These are phyloP conservation scores for Phylloscopus collybita DNA, from an alignment of 2,797 vertebrate species.

Conservation along the genomic window DNA sequence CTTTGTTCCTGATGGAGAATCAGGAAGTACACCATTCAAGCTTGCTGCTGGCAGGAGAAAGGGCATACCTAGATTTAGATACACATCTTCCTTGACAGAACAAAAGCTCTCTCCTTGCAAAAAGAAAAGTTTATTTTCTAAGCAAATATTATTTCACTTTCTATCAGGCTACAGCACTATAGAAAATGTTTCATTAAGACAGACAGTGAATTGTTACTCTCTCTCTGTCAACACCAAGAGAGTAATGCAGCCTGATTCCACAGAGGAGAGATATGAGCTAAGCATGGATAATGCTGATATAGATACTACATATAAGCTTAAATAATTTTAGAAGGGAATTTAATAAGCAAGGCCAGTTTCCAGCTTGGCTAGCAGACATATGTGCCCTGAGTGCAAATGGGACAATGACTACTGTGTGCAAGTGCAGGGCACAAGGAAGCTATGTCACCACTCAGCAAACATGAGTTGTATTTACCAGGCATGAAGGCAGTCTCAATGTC, in stretches of 20 bases:
- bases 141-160: not conserved
- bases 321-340: not conserved
- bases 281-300: not conserved
- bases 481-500: not conserved
- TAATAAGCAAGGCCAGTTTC: not conserved
- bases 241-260: not conserved
- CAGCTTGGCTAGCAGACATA: not conserved
- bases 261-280: not conserved
- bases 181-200: not conserved
- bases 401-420: not conserved
- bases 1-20: not conserved
- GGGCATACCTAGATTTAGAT: not conserved
- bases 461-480: rapidly evolving
- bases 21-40: not conserved
- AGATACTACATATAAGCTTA: not conserved
- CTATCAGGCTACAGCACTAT: not conserved
- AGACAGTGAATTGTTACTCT: not conserved
- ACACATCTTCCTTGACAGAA: not conserved
- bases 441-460: not conserved
- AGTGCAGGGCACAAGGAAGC: not conserved
- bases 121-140: not conserved
- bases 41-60: not conserved
- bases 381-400: not conserved
- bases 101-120: not conserved
- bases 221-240: not conserved